Evolutionary conservation across 2,113 vertebrate species (phyloP).

Genomic region (Notothenia rossii): DNA sequence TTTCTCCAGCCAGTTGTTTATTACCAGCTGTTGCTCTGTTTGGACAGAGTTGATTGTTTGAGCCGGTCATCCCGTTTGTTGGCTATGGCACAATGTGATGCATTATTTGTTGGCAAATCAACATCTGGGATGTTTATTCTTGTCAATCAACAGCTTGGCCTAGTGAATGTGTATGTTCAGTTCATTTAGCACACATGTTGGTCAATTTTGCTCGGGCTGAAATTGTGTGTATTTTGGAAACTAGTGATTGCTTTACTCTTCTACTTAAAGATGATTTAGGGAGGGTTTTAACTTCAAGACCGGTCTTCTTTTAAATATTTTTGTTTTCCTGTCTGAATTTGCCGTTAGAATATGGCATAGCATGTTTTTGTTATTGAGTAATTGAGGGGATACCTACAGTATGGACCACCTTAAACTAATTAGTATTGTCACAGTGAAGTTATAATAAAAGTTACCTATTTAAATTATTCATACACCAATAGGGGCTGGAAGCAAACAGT

Average conservation of each 20-base stretch:
- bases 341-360: not conserved
- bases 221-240: not conserved
- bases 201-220: not conserved
- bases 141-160: conserved; percentile 38
- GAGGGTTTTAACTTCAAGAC: no score
- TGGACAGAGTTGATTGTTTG: conserved; percentile 58
- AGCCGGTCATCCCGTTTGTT: conserved; percentile 53
- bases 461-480: not conserved
- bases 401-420: not conserved
- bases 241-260: not conserved
- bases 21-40: conserved; percentile 30
- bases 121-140: conserved; percentile 56
- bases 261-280: not conserved
- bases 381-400: not conserved
- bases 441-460: not conserved
- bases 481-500: no score
- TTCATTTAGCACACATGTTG: conserved; percentile 5
- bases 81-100: conserved; percentile 34
- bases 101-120: conserved; percentile 46
- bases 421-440: not conserved
- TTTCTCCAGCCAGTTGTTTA: conserved; percentile 54
- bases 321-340: not conserved
- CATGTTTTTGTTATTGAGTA: not conserved
- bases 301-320: no score
- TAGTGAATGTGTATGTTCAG: conserved; percentile 22